Evolutionary conservation across 1,140 invertebrate species (phyloP).

Genomic region (Cydia pomonella): DNA sequence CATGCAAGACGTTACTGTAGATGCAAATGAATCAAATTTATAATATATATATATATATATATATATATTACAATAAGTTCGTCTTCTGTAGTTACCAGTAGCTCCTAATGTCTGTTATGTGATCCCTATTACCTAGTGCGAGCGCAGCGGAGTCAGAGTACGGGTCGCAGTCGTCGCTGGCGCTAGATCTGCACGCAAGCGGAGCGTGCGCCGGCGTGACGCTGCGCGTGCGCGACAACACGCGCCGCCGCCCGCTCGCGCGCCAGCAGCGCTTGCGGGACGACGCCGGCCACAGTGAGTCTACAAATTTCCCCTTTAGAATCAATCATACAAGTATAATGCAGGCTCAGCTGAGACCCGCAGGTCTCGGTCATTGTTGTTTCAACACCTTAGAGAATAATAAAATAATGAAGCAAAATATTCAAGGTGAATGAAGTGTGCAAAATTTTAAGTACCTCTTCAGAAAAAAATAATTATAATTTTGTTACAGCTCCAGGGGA

Average conservation of each 20-base stretch:
- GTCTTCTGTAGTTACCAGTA: too few species aligned
- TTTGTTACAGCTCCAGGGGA: slow-evolving; percentile 59
- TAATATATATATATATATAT: too few species aligned
- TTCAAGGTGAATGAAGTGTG: too few species aligned
- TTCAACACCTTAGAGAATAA: too few species aligned
- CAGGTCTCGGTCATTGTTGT: too few species aligned
- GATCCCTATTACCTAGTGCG: slow-evolving; percentile 45
- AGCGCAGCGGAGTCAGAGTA: slow-evolving; percentile 77
- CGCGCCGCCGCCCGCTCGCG: slow-evolving; percentile 86
- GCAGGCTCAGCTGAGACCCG: too few species aligned
- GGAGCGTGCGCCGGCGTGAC: slow-evolving; percentile 86
- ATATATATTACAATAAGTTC: too few species aligned
- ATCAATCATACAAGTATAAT: neutral
- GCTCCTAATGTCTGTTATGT: neutral
- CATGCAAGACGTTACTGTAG: too few species aligned
- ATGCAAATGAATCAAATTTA: too few species aligned
- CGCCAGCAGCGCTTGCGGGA: slow-evolving; percentile 87
- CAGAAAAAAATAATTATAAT: slow-evolving; percentile 12
- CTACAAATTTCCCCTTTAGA: neutral
- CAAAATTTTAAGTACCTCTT: too few species aligned
- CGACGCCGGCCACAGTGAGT: slow-evolving; percentile 77
- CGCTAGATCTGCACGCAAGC: slow-evolving; percentile 86
- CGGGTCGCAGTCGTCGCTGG: slow-evolving; percentile 86
- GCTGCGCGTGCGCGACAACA: slow-evolving; percentile 86
- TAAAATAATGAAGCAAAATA: too few species aligned